Base-by-base conservation (phyloP, 2,113 vertebrate species). In the Oriolus oriolus region DNA sequence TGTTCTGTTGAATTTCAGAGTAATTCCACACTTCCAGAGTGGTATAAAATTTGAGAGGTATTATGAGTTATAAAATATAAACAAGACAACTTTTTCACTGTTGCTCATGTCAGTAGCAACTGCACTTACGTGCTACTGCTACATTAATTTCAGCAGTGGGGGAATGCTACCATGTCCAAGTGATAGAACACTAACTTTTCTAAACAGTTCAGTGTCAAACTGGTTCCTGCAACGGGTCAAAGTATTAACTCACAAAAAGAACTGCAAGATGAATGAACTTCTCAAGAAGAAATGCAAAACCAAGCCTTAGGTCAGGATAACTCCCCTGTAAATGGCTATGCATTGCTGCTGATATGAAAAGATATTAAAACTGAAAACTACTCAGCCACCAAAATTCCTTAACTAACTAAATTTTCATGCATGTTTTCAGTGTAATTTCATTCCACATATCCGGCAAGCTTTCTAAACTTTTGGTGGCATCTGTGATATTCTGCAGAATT, bases 401-500 rank as follows among this genome's bases (percentile, higher is more conserved):
- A 71, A 87, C 49, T 47, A 73, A 60, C 23, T 52, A 57, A 33
- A 26, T 66, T 92, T 90, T 74, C 16, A 45, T 26, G n/a, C 9
- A 56, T 11, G 21, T 70, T 78, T 91, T 87, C 68, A 57, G 56
- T 60, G 49, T 11, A 71, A 47, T 47, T 68, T 75, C 44, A 37
- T 30, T 92, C 76, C 33, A 47, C 49, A 5, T 56, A 93, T 59
- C 41, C 23, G 4, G 2, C 7, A 86, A 45, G 13, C 16, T 82
- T 74, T 78, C 80, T 57, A 74, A 74, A 37, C 20, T 69, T 59
- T 20, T 75, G 41, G 35, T 70, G 60, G 35, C 79, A 84, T 82
- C 12, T 53, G 44, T 30, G 39, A 81, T 89, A 80, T 47, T 93
- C 89, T 92, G 77, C 89, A 93, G 76, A 96, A 89, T 93, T 87